These are phyloP conservation scores for Willisornis vidua DNA, from an alignment of 2,113 vertebrate genomes.

Conservation along the genomic window DNA sequence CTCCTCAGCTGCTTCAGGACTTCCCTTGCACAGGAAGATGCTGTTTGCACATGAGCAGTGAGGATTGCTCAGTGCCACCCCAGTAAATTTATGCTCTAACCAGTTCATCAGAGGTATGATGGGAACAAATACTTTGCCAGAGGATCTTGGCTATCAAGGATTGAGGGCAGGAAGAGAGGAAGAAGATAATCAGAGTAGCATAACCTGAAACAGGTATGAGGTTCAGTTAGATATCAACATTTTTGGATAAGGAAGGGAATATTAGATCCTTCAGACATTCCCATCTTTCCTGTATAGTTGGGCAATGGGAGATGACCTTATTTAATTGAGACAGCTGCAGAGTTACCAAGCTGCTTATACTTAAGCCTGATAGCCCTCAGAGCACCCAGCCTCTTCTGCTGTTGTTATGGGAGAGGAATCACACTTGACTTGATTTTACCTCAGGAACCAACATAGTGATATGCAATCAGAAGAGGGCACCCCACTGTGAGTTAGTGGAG, in stretches of 20 bases:
- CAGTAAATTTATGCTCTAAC: background rate
- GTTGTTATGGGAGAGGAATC: background rate
- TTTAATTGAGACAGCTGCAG: background rate
- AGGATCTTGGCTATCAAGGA: background rate
- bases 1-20: background rate
- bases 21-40: background rate
- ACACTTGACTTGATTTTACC: background rate
- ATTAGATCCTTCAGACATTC: background rate
- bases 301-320: background rate
- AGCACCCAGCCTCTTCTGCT: background rate
- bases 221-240: background rate
- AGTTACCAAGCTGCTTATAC: background rate
- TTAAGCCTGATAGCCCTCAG: background rate
- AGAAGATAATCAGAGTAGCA: rapidly evolving
- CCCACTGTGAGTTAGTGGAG: background rate
- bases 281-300: background rate
- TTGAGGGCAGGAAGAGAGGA: background rate
- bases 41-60: background rate
- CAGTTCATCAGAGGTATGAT: background rate
- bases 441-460: background rate
- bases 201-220: background rate
- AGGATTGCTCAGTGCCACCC: background rate
- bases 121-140: background rate
- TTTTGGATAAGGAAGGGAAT: background rate
- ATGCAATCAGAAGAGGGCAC: background rate